Conservation (phyloP, 2,113 vertebrate species). For the Centrocercus urophasianus region DNA sequence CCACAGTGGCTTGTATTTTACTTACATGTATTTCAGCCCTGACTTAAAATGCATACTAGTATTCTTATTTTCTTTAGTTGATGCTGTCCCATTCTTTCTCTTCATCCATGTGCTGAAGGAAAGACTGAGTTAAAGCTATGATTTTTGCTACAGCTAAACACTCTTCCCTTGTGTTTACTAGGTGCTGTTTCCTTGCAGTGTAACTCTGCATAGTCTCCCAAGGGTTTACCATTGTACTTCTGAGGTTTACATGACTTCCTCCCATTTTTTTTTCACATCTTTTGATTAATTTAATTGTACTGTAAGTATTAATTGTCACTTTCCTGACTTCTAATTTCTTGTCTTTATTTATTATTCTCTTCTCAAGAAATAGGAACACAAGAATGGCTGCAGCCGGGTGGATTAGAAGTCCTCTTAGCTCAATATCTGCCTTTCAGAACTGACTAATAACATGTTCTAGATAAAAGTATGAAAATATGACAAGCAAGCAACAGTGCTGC, state of each 20-base stretch:
- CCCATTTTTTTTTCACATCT: neutral
- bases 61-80: rapidly evolving
- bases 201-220: neutral
- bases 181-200: neutral
- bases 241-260: neutral
- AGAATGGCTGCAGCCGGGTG: neutral
- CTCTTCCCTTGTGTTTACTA: neutral
- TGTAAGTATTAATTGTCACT: neutral
- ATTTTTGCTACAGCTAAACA: neutral
- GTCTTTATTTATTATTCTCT: neutral
- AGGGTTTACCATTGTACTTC: neutral
- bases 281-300: neutral
- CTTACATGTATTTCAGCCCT: neutral
- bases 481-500: neutral
- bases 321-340: neutral
- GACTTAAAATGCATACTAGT: neutral
- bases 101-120: neutral
- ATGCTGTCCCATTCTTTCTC: neutral
- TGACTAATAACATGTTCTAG: neutral
- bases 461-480: neutral
- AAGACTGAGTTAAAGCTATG: neutral
- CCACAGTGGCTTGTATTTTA: neutral
- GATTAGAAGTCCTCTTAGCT: neutral
- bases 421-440: neutral
- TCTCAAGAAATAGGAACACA: neutral